Base-by-base conservation (phyloP, 1,140 invertebrate genomes). In the Vanessa atalanta region DNA sequence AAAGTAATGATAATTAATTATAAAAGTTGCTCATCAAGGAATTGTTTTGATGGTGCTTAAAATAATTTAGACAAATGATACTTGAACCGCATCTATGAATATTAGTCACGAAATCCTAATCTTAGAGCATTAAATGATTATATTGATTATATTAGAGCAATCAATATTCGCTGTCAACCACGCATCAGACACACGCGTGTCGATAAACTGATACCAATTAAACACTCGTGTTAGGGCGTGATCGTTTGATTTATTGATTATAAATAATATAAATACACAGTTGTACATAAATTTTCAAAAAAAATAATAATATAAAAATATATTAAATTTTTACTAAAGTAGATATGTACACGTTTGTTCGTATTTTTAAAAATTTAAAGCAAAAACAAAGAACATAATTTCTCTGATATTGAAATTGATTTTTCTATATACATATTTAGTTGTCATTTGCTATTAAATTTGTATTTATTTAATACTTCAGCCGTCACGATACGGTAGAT, bases 191-290 rank as follows among this genome's bases (percentile, higher is more conserved):
- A 53, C 15, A 37, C 50, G 65, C 65, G 65, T 67, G 65, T 23
- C n/a, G n/a, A n/a, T 53, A 51, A 8, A 5, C 26, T n/a, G 48
- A 53, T 67, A 67, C n/a, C n/a, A 51, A 37, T 53, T 67, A 53
- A 31, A 31, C 47, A n/a, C 65, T 67, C 65, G 48, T 67, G 65
- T 26, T 26, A 67, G 48, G 65, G 48, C 65, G 65, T 67, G 65
- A 67, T 23, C 37, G 48, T n/a, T 47, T 53, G 23, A 65, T 50
- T 50, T 15, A 65, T 20, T 65, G 20, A 50, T 65, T 47, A n/a
- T 48, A 65, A 48, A 65, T 43, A 12, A 13, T 65, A 14, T 65
- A 20, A 13, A 47, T 31, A 47, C 47, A 43, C 9, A 8, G 6
- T 43, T 43, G 7, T 43, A 43, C 37, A 11, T 43, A 11, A 0